These are phyloP conservation scores for Apaloderma vittatum DNA, from an alignment of 2,113 vertebrate species.

Conservation along the genomic window DNA sequence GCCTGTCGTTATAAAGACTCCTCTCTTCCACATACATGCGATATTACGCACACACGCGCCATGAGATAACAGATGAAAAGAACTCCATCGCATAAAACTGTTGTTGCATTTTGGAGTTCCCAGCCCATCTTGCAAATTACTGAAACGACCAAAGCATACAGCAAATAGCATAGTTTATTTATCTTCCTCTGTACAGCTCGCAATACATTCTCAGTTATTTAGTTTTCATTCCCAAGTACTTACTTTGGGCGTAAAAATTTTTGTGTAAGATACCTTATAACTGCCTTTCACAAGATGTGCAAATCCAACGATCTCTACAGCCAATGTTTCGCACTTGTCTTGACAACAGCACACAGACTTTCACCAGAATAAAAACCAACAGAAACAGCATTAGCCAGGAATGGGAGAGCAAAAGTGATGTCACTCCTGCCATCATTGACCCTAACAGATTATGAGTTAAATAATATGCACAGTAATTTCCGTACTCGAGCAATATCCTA, in stretches of 20 bases:
- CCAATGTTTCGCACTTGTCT: background rate
- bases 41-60: background rate
- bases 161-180: background rate
- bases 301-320: background rate
- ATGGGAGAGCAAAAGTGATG: background rate
- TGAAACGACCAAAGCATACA: background rate
- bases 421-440: background rate
- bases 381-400: background rate
- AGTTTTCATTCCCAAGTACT: background rate
- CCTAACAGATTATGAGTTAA: background rate
- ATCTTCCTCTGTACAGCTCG: background rate
- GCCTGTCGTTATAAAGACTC: background rate
- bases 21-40: background rate
- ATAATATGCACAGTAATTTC: background rate
- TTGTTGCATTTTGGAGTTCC: background rate
- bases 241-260: background rate
- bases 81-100: background rate
- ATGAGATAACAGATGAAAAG: background rate
- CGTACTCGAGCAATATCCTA: background rate
- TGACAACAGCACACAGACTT: background rate
- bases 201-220: background rate
- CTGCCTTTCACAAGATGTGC: background rate
- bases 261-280: background rate
- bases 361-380: background rate
- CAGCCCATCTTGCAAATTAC: background rate